Evolutionary conservation across 2,113 vertebrate genomes (phyloP), one percentile per base, ranked within the genome.

Genomic region (Eretmochelys imbricata): DNA sequence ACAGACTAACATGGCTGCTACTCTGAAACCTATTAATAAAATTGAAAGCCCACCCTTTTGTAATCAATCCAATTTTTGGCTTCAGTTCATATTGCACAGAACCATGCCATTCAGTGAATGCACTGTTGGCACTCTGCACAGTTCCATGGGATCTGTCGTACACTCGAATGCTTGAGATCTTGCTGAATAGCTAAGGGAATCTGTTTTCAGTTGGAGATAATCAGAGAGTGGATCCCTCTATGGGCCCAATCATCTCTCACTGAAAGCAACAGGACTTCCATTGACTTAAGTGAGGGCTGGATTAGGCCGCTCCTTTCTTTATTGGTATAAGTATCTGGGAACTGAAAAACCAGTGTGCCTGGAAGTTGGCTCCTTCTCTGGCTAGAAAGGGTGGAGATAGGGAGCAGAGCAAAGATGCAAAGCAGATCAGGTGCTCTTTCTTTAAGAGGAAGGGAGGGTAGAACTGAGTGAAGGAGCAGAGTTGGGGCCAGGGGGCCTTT

Each of bases 311-410:
- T 65, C 5, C 62, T 35, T 62, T 35, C 35, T 65, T 35, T 65
- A n/a, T 31, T 62, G 59, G 94, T 85, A 7, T 85, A 88, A 46
- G 53, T 0, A 3, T 59, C 80, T 6, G 2, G 75, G 6, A 51
- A 24, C 4, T n/a, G 48, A 54, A 84, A 54, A 19, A 11, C 16
- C 1, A 4, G 72, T 81, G 50, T 80, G 38, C 5, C 49, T 42
- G n/a, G 16, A 42, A 55, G 82, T 22, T 83, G n/a, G 49, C 10
- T 54, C 31, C 89, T 31, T 69, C 49, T 89, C 81, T 69, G 31
- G 27, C 90, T 85, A 72, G 35, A 84, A 84, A 14, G 9, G 11
- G 0, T 2, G 0, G 11, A 7, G 55, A 13, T 29, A 1, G 1
- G 51, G 29, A 93, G 31, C 54, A 85, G 38, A 48, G 29, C 51